phyloP scores from a whole-genome alignment of 2,113 vertebrate species.

The Gobius niger region DNA sequence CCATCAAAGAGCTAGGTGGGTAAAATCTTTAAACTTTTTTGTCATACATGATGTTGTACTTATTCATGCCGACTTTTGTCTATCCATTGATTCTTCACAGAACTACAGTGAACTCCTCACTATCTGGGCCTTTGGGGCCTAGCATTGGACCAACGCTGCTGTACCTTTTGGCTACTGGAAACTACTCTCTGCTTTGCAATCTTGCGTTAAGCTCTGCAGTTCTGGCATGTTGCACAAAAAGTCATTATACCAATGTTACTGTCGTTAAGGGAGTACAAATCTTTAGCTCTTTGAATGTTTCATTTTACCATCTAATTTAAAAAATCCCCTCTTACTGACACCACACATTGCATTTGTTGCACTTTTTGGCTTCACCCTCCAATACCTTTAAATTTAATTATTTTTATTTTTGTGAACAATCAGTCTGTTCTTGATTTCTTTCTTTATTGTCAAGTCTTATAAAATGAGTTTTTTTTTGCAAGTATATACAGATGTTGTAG shows the following conservation, averaged over 20 bases:
- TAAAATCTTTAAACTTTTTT: conserved; percentile 13
- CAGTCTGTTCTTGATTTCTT: conserved; percentile 24
- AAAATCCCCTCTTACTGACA: not conserved
- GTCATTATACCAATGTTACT: not conserved
- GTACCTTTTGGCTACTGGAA: conserved; percentile 50
- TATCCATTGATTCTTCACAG: conserved; percentile 22
- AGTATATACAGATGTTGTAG: conserved; percentile 18
- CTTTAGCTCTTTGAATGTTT: not conserved
- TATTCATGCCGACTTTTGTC: not conserved
- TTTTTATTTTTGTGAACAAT: conserved; percentile 42
- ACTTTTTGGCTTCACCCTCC: conserved; percentile 48
- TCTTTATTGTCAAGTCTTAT: conserved; percentile 69
- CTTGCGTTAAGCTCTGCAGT: conserved; percentile 12
- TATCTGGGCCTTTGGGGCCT: conserved; percentile 42
- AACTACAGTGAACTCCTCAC: conserved; percentile 44
- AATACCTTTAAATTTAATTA: conserved; percentile 21
- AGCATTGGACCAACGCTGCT: conserved; percentile 78
- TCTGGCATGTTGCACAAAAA: conserved; percentile 10
- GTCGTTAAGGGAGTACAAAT: not conserved
- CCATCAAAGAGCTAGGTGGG: conserved; percentile 63
- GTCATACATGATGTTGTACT: not conserved
- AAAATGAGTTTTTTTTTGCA: conserved; percentile 35
- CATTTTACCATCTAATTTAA: not conserved
- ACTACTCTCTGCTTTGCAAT: conserved; percentile 39
- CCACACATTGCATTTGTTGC: conserved; percentile 57